Evolutionary conservation across 2,888 invertebrate species (phyloP), one percentile per base, ranked within the genome.

Genomic region (Leistus spinibarbis): DNA sequence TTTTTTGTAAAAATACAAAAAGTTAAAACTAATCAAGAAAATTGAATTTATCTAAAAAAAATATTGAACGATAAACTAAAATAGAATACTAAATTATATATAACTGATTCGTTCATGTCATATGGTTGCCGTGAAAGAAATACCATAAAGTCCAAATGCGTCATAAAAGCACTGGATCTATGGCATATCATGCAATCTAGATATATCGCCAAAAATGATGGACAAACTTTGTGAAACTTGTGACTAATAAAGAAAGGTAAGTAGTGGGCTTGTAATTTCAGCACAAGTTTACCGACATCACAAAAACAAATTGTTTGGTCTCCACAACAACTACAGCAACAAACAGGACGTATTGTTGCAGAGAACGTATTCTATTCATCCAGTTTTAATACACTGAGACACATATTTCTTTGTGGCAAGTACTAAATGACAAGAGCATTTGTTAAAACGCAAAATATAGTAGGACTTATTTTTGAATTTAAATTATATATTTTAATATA

Each of bases 91-190:
- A n/a, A 13, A n/a, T n/a, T 56, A 56, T 56, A 56, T 56, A 56
- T 56, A 19, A 60, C 60, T 22, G 40, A 54, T 72, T 72, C 72
- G 72, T 73, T 73, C 73, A 27, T 74, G 73, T 68, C 68, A 74
- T 64, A 17, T 27, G 65, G 65, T 65, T 65, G 56, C 67, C 22
- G 73, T 67, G 72, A 53, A 27, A 62, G 40, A 73, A 60, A 60
- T 60, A 60, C 19, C 17, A 53, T 53, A 60, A 64, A 27, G 27
- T 53, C 73, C 57, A 22, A 23, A 20, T 67, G 62, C 73, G 73
- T 74, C 62, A 74, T 74, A 74, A 40, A 23, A 54, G 73, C 68
- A 67, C 16, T 19, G 73, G 73, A 66, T 53, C 17, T 54, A 53
- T 24, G 62, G 22, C 23, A 40, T 40, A 40, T 40, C 73, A 74